Percentiles rank a stretch among this genome's conserved stretches.
Conservation (phyloP, 1,140 invertebrate species). For the Drosophila yakuba region DNA sequence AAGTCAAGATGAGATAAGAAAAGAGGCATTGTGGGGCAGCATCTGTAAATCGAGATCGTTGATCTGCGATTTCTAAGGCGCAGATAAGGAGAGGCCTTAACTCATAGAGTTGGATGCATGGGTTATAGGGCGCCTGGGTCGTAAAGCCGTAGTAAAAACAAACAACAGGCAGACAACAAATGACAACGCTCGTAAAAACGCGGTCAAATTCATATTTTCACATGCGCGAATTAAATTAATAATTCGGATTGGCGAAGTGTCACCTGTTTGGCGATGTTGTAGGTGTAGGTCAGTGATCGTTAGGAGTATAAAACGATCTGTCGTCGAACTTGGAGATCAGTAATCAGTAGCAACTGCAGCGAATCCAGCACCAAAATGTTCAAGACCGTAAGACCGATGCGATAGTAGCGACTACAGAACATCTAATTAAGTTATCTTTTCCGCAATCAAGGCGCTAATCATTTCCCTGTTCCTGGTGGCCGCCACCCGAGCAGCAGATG, state of each 20-base stretch:
- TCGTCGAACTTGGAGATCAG: slow-evolving; percentile 50
- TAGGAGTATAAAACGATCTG: slow-evolving; percentile 57
- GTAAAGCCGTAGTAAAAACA: slow-evolving; percentile 26
- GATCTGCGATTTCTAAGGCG: slow-evolving; percentile 35
- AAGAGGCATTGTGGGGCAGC: slow-evolving; percentile 43
- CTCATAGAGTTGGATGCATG: not conserved
- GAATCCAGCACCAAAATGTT: slow-evolving; percentile 39
- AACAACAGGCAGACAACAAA: slow-evolving; percentile 30
- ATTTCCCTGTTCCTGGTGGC: slow-evolving; percentile 47
- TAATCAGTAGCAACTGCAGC: slow-evolving; percentile 54
- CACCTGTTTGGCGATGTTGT: slow-evolving; percentile 46
- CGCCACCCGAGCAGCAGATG: slow-evolving; percentile 49
- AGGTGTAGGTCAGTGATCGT: slow-evolving; percentile 67
- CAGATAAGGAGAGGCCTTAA: slow-evolving; percentile 42
- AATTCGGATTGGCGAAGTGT: slow-evolving; percentile 53
- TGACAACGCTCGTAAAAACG: slow-evolving; percentile 54
- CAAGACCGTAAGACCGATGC: slow-evolving; percentile 52
- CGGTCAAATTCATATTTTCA: slow-evolving; percentile 73
- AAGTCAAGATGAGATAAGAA: slow-evolving; percentile 67
- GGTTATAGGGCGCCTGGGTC: slow-evolving; percentile 31
- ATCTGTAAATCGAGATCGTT: slow-evolving; percentile 48
- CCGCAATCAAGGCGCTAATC: slow-evolving; percentile 39
- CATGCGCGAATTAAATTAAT: slow-evolving; percentile 65
- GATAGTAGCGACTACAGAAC: slow-evolving; percentile 9
- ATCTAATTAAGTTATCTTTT: not conserved